Conservation (phyloP, 2,888 invertebrate species). For the Argyra leucocephala region DNA sequence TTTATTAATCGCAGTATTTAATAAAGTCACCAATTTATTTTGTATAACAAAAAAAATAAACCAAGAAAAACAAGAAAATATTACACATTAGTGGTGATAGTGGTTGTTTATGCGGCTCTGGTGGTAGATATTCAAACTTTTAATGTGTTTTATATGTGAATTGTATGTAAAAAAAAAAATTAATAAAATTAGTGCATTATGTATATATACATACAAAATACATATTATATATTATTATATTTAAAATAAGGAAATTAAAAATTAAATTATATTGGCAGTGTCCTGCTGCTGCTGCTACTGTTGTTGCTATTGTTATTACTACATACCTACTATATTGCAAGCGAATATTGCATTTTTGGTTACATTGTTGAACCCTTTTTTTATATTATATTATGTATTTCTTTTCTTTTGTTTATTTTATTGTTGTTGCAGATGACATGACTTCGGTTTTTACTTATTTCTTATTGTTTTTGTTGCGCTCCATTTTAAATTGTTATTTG, state of each 20-base stretch:
- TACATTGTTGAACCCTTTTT: background rate
- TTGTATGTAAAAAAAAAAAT: too few relatives aligned
- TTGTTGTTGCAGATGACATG: background rate
- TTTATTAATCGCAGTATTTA: too few relatives aligned
- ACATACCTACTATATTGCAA: background rate
- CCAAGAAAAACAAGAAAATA: too few relatives aligned
- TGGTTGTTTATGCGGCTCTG: too few relatives aligned
- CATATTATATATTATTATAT: background rate
- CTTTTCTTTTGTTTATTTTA: background rate
- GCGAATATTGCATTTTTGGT: background rate
- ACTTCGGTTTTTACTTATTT: background rate
- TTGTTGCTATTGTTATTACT: too few relatives aligned
- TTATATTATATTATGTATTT: too few relatives aligned
- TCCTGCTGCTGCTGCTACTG: background rate
- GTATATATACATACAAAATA: background rate
- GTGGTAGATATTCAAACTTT: too few relatives aligned
- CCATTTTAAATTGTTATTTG: background rate
- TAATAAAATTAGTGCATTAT: too few relatives aligned
- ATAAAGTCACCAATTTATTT: too few relatives aligned
- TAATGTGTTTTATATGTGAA: too few relatives aligned
- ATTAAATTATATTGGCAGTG: background rate
- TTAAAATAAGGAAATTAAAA: background rate
- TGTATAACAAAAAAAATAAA: too few relatives aligned
- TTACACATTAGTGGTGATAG: too few relatives aligned
- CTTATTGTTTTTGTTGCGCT: background rate